Evolutionary conservation across 2,888 invertebrate genomes (phyloP).

Genomic region (Argyra leucocephala): DNA sequence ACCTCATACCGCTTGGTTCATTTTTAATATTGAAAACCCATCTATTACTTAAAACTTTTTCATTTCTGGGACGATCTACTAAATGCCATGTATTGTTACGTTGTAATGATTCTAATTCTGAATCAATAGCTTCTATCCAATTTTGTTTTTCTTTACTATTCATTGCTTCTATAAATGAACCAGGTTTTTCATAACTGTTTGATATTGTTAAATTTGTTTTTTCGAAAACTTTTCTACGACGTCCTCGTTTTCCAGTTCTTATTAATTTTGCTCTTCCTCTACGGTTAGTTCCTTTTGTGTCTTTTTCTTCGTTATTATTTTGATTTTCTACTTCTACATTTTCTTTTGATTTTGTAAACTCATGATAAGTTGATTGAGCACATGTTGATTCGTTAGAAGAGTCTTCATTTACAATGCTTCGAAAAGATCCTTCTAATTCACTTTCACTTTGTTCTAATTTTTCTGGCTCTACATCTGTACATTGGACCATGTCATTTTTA

Average conservation of each 20-base stretch:
- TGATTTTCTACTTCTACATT: neutral
- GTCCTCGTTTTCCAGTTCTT: conserved; percentile 9
- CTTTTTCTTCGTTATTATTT: neutral
- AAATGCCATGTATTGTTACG: conserved; percentile 16
- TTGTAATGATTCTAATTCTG: conserved; percentile 16
- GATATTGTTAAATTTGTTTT: conserved; percentile 6
- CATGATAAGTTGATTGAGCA: too few species aligned
- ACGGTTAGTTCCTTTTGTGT: neutral
- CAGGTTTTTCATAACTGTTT: conserved; percentile 4
- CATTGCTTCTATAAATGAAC: conserved; percentile 11
- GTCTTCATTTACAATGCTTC: too few species aligned
- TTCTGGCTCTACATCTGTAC: neutral
- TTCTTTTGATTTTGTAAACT: too few species aligned
- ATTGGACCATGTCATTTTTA: neutral
- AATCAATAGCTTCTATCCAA: conserved; percentile 17
- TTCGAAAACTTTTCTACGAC: neutral
- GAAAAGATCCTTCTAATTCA: neutral
- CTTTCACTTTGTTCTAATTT: neutral
- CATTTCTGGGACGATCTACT: conserved; percentile 13
- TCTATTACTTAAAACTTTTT: conserved; percentile 10
- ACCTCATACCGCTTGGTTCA: conserved; percentile 13
- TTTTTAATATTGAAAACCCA: conserved; percentile 17
- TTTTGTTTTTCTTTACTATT: conserved; percentile 10
- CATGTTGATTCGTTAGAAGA: neutral
- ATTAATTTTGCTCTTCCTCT: neutral